Conservation (phyloP, 2,797 vertebrate species). For the Fringilla coelebs region DNA sequence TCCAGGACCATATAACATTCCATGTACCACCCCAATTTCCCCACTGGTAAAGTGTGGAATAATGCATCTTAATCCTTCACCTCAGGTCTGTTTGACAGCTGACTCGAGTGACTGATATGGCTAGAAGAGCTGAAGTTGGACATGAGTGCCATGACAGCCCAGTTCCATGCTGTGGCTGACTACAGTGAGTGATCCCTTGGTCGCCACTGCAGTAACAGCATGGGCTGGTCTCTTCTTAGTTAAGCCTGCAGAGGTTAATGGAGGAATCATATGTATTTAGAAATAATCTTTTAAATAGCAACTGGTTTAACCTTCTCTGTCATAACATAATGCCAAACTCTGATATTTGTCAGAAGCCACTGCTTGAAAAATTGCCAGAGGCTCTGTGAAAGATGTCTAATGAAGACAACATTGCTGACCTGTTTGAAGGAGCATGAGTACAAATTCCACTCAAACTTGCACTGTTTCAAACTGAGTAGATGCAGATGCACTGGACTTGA, state of each 20-base stretch:
- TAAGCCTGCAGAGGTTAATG: not conserved
- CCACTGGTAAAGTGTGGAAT: not conserved
- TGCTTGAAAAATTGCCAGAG: not conserved
- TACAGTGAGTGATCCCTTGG: not conserved
- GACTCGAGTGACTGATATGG: not conserved
- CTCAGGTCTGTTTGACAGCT: not conserved
- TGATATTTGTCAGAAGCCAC: not conserved
- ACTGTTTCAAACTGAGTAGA: not conserved
- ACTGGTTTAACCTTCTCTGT: not conserved
- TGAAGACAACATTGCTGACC: not conserved
- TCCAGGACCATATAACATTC: fast-evolving
- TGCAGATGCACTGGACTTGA: not conserved
- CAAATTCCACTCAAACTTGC: not conserved
- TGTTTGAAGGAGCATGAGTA: not conserved
- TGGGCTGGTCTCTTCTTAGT: not conserved
- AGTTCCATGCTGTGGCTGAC: not conserved
- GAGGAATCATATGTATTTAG: not conserved
- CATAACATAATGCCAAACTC: not conserved
- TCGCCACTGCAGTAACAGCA: not conserved
- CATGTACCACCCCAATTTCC: not conserved
- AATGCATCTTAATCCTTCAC: not conserved
- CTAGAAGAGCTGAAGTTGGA: not conserved
- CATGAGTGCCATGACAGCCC: not conserved
- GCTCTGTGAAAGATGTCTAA: not conserved
- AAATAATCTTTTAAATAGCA: not conserved